Percentiles rank a stretch among this genome's conserved stretches.
Conservation (phyloP, 2,113 vertebrate species). For the Aphyosemion australe region DNA sequence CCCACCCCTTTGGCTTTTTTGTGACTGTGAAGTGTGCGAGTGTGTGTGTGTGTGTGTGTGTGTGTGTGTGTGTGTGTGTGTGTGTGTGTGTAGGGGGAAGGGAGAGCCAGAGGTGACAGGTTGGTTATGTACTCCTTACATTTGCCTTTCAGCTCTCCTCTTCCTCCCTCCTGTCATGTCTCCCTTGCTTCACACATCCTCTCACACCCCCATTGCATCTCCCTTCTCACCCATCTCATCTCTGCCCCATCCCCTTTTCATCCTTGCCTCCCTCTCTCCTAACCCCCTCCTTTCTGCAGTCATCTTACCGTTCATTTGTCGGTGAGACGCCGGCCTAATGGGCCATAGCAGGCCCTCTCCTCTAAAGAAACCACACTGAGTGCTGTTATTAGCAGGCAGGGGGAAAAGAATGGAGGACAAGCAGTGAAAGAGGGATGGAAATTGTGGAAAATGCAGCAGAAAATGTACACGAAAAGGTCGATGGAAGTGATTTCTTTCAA, state of each 20-base stretch:
- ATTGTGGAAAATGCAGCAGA: conserved; percentile 18
- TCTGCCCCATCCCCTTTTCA: not conserved
- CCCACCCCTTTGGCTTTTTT: conserved; percentile 66
- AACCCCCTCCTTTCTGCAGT: conserved; percentile 60
- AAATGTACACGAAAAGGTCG: conserved; percentile 1
- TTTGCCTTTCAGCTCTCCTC: conserved; percentile 66
- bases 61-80: too few species aligned
- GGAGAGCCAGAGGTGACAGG: conserved; percentile 64
- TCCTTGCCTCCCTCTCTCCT: conserved; percentile 2
- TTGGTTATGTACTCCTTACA: conserved; percentile 77
- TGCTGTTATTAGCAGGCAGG: conserved; percentile 64
- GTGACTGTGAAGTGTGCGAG: conserved; percentile 46
- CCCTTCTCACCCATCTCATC: conserved; percentile 25
- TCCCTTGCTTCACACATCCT: conserved; percentile 37
- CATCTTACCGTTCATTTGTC: conserved; percentile 70
- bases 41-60: conserved; percentile 45
- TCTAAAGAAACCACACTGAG: conserved; percentile 64
- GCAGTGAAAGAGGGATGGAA: conserved; percentile 5
- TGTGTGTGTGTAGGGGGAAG: conserved; percentile 27
- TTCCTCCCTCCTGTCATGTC: conserved; percentile 29
- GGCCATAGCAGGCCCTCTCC: conserved; percentile 67
- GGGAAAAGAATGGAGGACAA: conserved; percentile 20
- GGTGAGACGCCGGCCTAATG: conserved; percentile 73
- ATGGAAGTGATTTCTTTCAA: conserved; percentile 52
- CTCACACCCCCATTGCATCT: conserved; percentile 9